Percentiles rank a stretch among this genome's conserved stretches.
Evolutionary conservation across 2,888 invertebrate genomes (phyloP).

Genomic region (Blera fallax): DNA sequence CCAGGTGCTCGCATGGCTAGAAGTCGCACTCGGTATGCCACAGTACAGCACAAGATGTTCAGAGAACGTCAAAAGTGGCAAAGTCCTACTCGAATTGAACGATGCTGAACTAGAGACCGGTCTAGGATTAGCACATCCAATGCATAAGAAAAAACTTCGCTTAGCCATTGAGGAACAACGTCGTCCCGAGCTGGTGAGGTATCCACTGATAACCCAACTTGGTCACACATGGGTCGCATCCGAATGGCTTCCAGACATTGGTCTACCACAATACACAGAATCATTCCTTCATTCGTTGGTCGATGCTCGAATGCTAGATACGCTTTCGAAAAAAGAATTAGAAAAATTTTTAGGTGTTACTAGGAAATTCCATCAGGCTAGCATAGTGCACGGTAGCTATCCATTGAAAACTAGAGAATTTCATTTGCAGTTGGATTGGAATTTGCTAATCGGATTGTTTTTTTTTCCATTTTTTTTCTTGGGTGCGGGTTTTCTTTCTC

Average conservation of each 20-base stretch:
- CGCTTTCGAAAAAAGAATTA: conserved; percentile 95
- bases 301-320: conserved; percentile 96
- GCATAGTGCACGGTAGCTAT: conserved; percentile 90
- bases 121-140: conserved; percentile 94
- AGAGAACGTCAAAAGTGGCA: conserved; percentile 97
- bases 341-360: conserved; percentile 96
- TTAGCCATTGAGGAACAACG: conserved; percentile 96
- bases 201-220: conserved; percentile 92
- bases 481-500: not conserved
- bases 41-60: conserved; percentile 95
- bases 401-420: not conserved
- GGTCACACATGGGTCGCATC: conserved; percentile 97
- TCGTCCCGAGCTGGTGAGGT: conserved; percentile 92
- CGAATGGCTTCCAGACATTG: conserved; percentile 96
- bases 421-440: not conserved
- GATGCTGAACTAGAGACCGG: conserved; percentile 96
- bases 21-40: conserved; percentile 96
- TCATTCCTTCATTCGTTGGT: conserved; percentile 94
- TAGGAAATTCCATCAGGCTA: conserved; percentile 96
- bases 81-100: conserved; percentile 95
- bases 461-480: not conserved
- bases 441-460: not conserved
- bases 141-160: conserved; percentile 95
- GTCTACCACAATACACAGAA: conserved; percentile 93
- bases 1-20: conserved; percentile 96